Conservation (phyloP, 2,888 invertebrate genomes). For the Erebia ligea region DNA sequence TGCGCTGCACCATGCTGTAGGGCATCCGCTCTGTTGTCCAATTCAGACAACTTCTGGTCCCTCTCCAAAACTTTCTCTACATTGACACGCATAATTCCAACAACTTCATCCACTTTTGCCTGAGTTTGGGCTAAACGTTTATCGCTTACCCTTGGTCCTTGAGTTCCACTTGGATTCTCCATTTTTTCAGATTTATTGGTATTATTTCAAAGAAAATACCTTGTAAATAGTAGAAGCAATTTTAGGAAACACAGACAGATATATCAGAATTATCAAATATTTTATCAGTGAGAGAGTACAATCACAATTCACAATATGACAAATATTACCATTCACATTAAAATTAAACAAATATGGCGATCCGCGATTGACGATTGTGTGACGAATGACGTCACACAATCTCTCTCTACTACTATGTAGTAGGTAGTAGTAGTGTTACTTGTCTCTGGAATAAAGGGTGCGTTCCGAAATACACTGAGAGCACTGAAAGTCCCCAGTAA, state of each 20-base stretch:
- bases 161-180: slow-evolving; percentile 80
- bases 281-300: no score
- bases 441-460: no score
- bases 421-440: no score
- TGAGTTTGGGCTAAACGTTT: slow-evolving; percentile 81
- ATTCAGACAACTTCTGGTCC: slow-evolving; percentile 96
- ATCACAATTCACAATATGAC: no score
- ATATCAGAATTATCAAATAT: not conserved
- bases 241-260: slow-evolving; percentile 18
- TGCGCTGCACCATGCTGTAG: slow-evolving; percentile 97
- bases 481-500: no score
- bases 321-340: no score
- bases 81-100: slow-evolving; percentile 97
- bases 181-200: slow-evolving; percentile 51
- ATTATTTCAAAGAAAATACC: not conserved
- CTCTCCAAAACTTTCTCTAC: slow-evolving; percentile 98
- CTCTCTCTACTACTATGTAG: no score
- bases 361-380: no score
- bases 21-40: slow-evolving; percentile 98
- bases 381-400: no score
- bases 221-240: slow-evolving; percentile 10
- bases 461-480: no score
- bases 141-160: slow-evolving; percentile 76
- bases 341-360: no score
- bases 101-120: slow-evolving; percentile 86